phyloP scores from a whole-genome alignment of 2,797 vertebrate species.

The Melanitta fusca region DNA sequence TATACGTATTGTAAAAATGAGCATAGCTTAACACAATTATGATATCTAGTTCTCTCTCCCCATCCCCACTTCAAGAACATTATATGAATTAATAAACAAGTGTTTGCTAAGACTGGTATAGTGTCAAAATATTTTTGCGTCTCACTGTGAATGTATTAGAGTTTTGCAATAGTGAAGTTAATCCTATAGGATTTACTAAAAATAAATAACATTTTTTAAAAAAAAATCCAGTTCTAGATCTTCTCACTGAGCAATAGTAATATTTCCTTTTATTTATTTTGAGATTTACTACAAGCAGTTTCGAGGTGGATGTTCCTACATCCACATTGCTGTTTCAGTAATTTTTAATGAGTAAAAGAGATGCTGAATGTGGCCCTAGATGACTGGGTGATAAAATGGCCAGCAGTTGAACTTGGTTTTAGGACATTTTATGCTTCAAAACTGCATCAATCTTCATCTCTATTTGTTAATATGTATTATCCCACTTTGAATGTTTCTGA shows the following conservation, averaged over 20 bases:
- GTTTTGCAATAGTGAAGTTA: background rate
- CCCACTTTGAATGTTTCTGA: background rate
- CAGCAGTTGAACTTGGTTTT: background rate
- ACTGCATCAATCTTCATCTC: background rate
- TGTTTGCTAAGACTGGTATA: background rate
- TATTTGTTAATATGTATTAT: background rate
- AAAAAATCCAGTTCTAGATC: background rate
- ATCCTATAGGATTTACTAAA: background rate
- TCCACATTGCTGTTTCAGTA: background rate
- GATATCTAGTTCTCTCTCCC: background rate
- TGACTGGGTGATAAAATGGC: background rate
- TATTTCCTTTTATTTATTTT: background rate
- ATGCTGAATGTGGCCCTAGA: background rate
- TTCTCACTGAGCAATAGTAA: background rate
- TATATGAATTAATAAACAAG: background rate
- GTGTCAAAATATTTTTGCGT: background rate
- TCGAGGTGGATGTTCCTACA: background rate
- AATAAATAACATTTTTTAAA: background rate
- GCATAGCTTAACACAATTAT: background rate
- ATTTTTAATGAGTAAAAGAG: background rate
- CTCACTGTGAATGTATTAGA: background rate
- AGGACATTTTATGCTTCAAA: background rate
- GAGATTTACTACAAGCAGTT: background rate
- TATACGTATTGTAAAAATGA: background rate
- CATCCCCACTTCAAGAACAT: background rate